Evolutionary conservation across 2,113 vertebrate genomes (phyloP).

Genomic region (Pluvianellus socialis): DNA sequence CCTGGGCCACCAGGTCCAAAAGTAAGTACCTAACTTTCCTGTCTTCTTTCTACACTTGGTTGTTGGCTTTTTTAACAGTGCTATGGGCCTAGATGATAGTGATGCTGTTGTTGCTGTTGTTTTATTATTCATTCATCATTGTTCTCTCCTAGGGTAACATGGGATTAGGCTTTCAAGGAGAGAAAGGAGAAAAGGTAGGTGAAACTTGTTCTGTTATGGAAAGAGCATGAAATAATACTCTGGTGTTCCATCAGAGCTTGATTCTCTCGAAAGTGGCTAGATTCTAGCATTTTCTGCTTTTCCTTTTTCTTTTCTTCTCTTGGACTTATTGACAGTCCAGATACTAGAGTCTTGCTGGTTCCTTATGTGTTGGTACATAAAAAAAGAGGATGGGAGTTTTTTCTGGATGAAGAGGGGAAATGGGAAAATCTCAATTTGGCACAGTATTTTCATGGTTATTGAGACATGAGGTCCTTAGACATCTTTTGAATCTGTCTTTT

Average conservation of each 20-base stretch:
- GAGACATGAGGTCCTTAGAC: neutral
- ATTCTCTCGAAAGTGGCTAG: neutral
- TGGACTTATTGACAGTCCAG: neutral
- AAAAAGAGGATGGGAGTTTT: neutral
- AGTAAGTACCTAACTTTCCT: constrained; percentile 73
- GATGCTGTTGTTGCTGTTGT: neutral
- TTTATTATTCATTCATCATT: neutral
- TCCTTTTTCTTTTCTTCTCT: neutral
- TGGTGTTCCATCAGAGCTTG: neutral
- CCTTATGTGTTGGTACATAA: neutral
- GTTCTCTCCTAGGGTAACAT: constrained; percentile 80
- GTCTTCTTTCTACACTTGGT: neutral
- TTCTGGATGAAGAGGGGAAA: neutral
- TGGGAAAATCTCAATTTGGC: neutral
- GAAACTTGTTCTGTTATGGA: neutral
- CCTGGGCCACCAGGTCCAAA: constrained; percentile 80
- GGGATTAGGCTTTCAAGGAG: constrained; percentile 84
- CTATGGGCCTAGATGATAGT: neutral
- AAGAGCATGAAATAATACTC: neutral
- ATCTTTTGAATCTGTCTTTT: neutral
- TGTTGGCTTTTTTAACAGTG: neutral
- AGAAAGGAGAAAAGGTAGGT: constrained; percentile 90
- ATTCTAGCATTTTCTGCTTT: neutral
- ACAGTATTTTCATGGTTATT: neutral
- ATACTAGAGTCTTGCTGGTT: neutral